Percentiles rank a stretch among this genome's conserved stretches.
phyloP scores from a whole-genome alignment of 2,797 vertebrate genomes.

The Sebastes paucispinis region DNA sequence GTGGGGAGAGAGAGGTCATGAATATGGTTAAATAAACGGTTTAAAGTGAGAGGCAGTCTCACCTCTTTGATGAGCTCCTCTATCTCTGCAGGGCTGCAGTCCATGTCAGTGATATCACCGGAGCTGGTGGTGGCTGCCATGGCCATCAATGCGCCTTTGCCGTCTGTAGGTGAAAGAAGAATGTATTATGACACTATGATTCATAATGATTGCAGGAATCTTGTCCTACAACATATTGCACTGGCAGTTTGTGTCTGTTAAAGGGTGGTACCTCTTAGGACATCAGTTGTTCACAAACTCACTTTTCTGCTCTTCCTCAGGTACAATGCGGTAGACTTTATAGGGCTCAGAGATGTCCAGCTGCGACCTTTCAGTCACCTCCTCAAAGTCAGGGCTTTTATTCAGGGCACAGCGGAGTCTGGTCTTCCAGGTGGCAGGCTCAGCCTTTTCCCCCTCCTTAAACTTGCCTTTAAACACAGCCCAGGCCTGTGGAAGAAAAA shows the following conservation, averaged over 20 bases:
- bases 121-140: constrained; percentile 51
- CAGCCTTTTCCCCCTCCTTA: constrained; percentile 97
- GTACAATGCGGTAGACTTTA: constrained; percentile 97
- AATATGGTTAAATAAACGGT: background rate
- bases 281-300: constrained; percentile 62
- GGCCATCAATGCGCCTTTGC: constrained; percentile 76
- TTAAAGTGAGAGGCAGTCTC: constrained; percentile 17
- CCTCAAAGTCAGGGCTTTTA: constrained; percentile 99
- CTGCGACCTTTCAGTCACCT: constrained; percentile 96
- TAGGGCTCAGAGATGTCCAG: constrained; percentile 98
- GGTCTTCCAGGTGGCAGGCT: constrained; percentile 98
- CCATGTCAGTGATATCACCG: constrained; percentile 85
- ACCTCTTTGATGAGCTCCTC: constrained; percentile 95
- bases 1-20: background rate
- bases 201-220: background rate
- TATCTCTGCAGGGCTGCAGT: constrained; percentile 85
- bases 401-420: constrained; percentile 97
- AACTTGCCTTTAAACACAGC: constrained; percentile 99
- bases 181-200: background rate
- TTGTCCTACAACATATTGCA: background rate
- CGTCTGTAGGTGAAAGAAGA: constrained; percentile 63
- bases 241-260: background rate
- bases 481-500: constrained; percentile 87
- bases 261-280: background rate
- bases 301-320: constrained; percentile 97